A percentile compares a stretch with the other conserved stretches of the same genome.
phyloP scores from a whole-genome alignment of 1,140 invertebrate species.

The Brachionus sp. region DNA sequence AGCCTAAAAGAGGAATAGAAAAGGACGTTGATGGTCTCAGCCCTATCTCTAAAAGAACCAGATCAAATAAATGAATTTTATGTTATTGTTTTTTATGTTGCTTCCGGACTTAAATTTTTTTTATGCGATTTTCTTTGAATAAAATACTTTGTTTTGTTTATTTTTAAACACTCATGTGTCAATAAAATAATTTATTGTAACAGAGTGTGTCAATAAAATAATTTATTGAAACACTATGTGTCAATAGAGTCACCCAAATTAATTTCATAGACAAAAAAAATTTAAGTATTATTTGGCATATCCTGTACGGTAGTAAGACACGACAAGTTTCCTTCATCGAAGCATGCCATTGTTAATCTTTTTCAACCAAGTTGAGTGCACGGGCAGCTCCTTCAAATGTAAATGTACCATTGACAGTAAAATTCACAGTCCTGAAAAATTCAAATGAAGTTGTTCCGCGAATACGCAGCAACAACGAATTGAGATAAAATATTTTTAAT shows the following conservation, averaged over 20 bases:
- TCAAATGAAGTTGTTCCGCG: background rate
- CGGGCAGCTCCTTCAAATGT: background rate
- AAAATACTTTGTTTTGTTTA: background rate
- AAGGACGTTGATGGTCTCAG: background rate
- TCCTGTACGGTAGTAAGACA: background rate
- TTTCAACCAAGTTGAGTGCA: background rate
- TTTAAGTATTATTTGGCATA: background rate
- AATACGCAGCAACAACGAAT: background rate
- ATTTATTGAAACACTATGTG: no score
- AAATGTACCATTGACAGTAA: background rate
- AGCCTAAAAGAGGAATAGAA: background rate
- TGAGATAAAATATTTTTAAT: background rate
- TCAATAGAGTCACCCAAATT: no score
- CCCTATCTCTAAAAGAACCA: background rate
- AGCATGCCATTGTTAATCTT: background rate
- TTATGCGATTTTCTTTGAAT: background rate
- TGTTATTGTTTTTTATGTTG: background rate
- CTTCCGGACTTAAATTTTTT: slow-evolving; percentile 6
- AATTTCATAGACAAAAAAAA: no score
- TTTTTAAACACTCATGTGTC: no score
- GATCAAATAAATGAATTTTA: background rate
- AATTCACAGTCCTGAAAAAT: background rate
- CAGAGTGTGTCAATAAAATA: no score
- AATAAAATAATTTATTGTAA: no score
- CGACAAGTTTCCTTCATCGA: background rate